phyloP scores from a whole-genome alignment of 2,888 invertebrate species.

The Callosobruchus maculatus region DNA sequence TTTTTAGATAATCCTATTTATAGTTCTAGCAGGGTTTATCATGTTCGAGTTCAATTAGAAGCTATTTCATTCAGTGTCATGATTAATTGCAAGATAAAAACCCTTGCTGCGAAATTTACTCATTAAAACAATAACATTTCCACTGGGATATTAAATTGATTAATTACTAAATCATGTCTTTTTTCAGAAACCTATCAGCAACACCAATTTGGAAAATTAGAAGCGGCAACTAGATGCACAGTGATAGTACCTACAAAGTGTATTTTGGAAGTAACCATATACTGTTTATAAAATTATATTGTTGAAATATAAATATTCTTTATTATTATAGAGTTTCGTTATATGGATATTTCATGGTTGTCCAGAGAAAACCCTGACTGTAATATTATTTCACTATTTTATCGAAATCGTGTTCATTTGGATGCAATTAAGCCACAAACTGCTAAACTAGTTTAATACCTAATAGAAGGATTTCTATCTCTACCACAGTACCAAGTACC shows the following conservation, averaged over 20 bases:
- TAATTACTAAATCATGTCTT: slow-evolving; percentile 11
- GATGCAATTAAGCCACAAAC: too few relatives aligned
- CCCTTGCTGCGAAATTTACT: not conserved
- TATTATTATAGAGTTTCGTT: not conserved
- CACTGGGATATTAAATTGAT: not conserved
- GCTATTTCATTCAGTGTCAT: not conserved
- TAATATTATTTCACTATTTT: too few relatives aligned
- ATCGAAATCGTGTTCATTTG: too few relatives aligned
- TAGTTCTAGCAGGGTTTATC: not conserved
- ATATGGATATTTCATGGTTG: too few relatives aligned
- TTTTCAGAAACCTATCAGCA: slow-evolving; percentile 13
- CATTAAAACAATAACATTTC: not conserved
- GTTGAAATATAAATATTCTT: not conserved
- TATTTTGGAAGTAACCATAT: slow-evolving; percentile 9
- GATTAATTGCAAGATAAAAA: not conserved
- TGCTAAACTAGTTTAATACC: too few relatives aligned
- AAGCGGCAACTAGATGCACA: slow-evolving; percentile 21
- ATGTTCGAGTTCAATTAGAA: not conserved
- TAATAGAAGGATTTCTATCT: too few relatives aligned
- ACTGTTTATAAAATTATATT: slow-evolving; percentile 13
- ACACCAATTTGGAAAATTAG: slow-evolving; percentile 8
- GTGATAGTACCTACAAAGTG: slow-evolving; percentile 4
- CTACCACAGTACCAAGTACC: too few relatives aligned
- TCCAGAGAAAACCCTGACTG: too few relatives aligned
- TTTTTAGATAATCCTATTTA: not conserved